These are phyloP conservation scores for Mycetomoellerius zeteki DNA, from an alignment of 1,140 invertebrate species.

Conservation along the genomic window DNA sequence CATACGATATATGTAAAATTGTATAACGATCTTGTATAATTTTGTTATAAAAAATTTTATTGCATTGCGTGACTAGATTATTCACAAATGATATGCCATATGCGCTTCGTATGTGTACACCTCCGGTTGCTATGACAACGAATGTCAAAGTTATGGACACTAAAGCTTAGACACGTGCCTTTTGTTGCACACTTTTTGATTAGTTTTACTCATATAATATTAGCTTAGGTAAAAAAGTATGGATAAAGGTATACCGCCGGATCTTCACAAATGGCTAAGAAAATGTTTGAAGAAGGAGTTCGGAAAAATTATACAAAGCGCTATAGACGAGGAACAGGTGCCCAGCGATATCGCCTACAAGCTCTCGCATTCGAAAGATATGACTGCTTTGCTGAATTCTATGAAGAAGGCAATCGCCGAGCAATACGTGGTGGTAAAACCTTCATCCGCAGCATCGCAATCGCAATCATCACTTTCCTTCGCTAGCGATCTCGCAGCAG, in stretches of 20 bases:
- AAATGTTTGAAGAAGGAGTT: conserved; percentile 82
- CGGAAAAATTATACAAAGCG: conserved; percentile 75
- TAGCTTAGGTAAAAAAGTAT: conserved; percentile 64
- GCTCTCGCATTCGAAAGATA: conserved; percentile 80
- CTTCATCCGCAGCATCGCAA: conserved; percentile 58
- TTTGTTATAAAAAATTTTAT: conserved; percentile 53
- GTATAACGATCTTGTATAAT: conserved; percentile 32
- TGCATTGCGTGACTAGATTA: conserved; percentile 29
- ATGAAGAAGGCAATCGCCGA: conserved; percentile 75
- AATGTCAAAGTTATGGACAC: conserved; percentile 70
- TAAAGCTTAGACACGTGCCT: conserved; percentile 15
- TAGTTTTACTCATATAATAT: conserved; percentile 1
- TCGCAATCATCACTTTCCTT: conserved; percentile 79
- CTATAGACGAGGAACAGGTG: conserved; percentile 75
- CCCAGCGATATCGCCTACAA: conserved; percentile 75
- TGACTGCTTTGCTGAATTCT: conserved; percentile 75
- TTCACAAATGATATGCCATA: conserved; percentile 7
- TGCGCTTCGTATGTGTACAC: not conserved
- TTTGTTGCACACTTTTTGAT: not conserved
- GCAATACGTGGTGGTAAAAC: conserved; percentile 66
- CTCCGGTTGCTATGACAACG: conserved; percentile 72
- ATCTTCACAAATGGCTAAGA: conserved; percentile 81
- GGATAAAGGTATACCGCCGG: conserved; percentile 77
- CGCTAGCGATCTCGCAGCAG: conserved; percentile 78
- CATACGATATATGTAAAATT: conserved; percentile 22